These are phyloP conservation scores for Gryon sp. DNA, from an alignment of 1,140 invertebrate genomes.

Conservation along the genomic window DNA sequence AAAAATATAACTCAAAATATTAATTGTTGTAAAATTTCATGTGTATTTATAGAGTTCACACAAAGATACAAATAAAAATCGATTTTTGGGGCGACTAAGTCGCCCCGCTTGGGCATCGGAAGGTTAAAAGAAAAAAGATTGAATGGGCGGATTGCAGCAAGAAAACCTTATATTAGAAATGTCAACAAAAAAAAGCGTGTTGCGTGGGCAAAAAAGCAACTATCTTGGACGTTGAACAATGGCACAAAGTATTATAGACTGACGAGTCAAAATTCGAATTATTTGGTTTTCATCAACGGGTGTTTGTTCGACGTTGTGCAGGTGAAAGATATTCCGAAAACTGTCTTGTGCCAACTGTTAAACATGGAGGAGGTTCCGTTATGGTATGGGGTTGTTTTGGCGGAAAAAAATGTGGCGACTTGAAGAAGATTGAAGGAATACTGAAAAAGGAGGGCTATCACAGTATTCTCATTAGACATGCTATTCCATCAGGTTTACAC, in stretches of 20 bases:
- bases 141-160: background rate
- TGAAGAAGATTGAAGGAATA: conserved; percentile 67
- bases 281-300: conserved; percentile 28
- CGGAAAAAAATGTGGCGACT: conserved; percentile 57
- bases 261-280: conserved; percentile 47
- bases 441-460: conserved; percentile 61
- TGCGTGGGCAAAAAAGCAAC: conserved; percentile 19
- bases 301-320: conserved; percentile 31
- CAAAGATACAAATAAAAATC: too few relatives aligned
- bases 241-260: conserved; percentile 35
- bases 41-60: too few relatives aligned
- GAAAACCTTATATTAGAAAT: conserved; percentile 22
- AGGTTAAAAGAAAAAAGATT: background rate
- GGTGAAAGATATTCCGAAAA: conserved; percentile 40
- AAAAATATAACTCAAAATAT: too few relatives aligned
- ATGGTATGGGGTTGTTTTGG: conserved; percentile 72
- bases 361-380: conserved; percentile 63
- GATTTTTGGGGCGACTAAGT: too few relatives aligned
- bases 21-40: too few relatives aligned
- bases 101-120: too few relatives aligned
- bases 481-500: conserved; percentile 42
- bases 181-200: conserved; percentile 25
- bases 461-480: conserved; percentile 48
- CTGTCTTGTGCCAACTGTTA: conserved; percentile 63
- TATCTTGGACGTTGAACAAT: conserved; percentile 27